A percentile compares a stretch with the other conserved stretches of the same genome.
Conservation (phyloP, 35 echinoderm and acorn worm species). For the Holothuria glaberrima region DNA sequence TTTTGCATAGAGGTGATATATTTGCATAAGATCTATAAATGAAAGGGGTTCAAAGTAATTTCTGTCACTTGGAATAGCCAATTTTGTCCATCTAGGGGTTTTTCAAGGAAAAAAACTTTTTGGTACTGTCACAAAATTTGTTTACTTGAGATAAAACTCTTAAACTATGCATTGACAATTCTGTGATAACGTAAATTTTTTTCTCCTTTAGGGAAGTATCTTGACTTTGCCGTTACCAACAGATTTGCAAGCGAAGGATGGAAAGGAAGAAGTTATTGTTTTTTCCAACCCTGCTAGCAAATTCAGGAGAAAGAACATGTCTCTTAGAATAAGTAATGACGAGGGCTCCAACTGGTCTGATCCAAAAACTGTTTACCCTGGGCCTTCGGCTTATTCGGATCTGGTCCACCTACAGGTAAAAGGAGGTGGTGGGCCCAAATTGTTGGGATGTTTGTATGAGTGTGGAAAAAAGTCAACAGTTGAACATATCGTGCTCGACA, state of each 20-base stretch:
- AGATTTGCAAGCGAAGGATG: conserved; percentile 27
- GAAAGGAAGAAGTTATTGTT: conserved; percentile 58
- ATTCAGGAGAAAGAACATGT: conserved; percentile 77
- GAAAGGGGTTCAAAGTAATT: too few species aligned
- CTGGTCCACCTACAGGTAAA: conserved; percentile 45
- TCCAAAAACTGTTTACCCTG: conserved; percentile 65
- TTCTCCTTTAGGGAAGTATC: conserved; percentile 76
- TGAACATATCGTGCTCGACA: too few species aligned
- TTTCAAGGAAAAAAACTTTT: too few species aligned
- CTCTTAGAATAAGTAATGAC: conserved; percentile 80
- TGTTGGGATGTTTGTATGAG: conserved; percentile 33
- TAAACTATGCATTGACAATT: too few species aligned
- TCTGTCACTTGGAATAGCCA: too few species aligned
- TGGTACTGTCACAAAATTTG: too few species aligned
- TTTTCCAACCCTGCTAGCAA: conserved; percentile 93
- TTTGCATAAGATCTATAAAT: too few species aligned
- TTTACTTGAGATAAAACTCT: too few species aligned
- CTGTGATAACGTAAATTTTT: too few species aligned
- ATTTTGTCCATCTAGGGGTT: too few species aligned
- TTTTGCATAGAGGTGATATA: too few species aligned
- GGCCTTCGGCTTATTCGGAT: conserved; percentile 90
- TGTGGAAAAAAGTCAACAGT: not conserved
- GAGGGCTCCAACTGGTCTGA: conserved; percentile 72
- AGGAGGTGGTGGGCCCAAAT: not conserved
- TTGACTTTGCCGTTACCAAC: conserved; percentile 60